phyloP scores from a whole-genome alignment of 35 echinoderm and acorn worm species.

The Ophiothrix spiculata region DNA sequence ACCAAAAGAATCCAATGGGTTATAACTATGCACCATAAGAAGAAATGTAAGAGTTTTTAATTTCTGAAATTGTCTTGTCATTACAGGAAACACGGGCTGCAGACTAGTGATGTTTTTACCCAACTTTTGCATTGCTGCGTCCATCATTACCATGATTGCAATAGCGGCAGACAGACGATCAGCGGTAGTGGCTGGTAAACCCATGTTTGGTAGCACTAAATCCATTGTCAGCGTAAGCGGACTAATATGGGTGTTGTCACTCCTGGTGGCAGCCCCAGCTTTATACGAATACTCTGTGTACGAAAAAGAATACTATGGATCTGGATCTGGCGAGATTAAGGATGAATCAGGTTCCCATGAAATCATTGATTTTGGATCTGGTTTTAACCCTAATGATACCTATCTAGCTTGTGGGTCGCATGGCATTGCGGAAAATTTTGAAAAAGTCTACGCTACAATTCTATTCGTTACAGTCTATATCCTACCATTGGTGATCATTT shows the following conservation, averaged over 20 bases:
- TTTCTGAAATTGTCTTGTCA: no score
- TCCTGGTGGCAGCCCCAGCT: slow-evolving; percentile 39
- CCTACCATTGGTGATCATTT: slow-evolving; percentile 34
- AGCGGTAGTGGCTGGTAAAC: background rate
- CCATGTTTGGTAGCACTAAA: background rate
- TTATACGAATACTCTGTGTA: slow-evolving; percentile 64
- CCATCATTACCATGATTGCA: slow-evolving; percentile 44
- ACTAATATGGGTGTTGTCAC: slow-evolving; percentile 24
- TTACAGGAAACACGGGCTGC: slow-evolving; percentile 49
- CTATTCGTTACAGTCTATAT: slow-evolving; percentile 30
- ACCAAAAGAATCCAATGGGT: no score
- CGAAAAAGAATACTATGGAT: background rate
- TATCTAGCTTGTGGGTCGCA: slow-evolving; percentile 57
- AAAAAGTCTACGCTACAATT: slow-evolving; percentile 44
- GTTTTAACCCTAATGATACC: slow-evolving; percentile 6
- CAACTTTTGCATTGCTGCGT: slow-evolving; percentile 55
- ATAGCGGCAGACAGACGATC: slow-evolving; percentile 41
- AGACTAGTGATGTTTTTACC: slow-evolving; percentile 63
- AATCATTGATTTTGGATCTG: background rate
- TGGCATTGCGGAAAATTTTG: slow-evolving; percentile 33
- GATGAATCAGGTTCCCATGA: background rate
- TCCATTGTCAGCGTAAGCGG: background rate
- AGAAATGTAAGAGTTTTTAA: slow-evolving; percentile 13
- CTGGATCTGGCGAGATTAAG: slow-evolving; percentile 28
- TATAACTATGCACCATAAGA: background rate